These are phyloP conservation scores for Patiria miniata DNA, from an alignment of 35 echinoderm and acorn worm genomes.

Conservation along the genomic window DNA sequence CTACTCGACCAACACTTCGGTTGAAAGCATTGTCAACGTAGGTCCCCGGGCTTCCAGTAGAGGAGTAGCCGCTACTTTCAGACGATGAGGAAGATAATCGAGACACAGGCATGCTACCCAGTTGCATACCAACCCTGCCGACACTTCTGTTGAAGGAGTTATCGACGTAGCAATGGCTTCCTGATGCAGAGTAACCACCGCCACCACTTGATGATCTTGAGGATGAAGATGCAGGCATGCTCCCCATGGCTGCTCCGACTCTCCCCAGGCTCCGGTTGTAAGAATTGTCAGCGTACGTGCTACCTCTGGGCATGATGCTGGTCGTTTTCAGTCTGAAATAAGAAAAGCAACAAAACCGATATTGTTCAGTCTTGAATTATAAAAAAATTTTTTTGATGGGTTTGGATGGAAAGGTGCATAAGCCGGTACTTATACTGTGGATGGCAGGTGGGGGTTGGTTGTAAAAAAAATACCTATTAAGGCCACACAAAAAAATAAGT, in stretches of 20 bases:
- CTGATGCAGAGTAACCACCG: neutral
- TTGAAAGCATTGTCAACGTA: conserved; percentile 54
- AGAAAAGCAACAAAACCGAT: neutral
- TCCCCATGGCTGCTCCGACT: conserved; percentile 32
- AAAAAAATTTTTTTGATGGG: too few relatives aligned
- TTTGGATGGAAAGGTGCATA: too few relatives aligned
- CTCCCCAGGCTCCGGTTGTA: conserved; percentile 39
- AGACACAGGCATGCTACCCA: conserved; percentile 20
- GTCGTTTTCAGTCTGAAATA: neutral
- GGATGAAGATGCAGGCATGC: conserved; percentile 27
- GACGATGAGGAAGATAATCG: neutral
- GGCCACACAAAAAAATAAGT: too few relatives aligned
- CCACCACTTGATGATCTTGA: neutral
- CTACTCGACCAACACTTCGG: conserved; percentile 56
- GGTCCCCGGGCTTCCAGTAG: neutral
- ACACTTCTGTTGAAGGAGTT: conserved; percentile 29
- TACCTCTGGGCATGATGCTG: conserved; percentile 1
- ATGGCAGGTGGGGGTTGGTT: too few relatives aligned
- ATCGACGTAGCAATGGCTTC: neutral
- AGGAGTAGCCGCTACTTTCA: conserved; percentile 1
- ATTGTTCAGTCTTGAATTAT: too few relatives aligned
- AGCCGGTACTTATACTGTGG: too few relatives aligned
- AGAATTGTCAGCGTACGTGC: conserved; percentile 38
- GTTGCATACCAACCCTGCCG: neutral
- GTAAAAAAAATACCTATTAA: too few relatives aligned